A percentile compares a stretch with the other conserved stretches of the same genome.
These are phyloP conservation scores for Zaprionus capensis DNA, from an alignment of 1,140 invertebrate species.

Conservation along the genomic window DNA sequence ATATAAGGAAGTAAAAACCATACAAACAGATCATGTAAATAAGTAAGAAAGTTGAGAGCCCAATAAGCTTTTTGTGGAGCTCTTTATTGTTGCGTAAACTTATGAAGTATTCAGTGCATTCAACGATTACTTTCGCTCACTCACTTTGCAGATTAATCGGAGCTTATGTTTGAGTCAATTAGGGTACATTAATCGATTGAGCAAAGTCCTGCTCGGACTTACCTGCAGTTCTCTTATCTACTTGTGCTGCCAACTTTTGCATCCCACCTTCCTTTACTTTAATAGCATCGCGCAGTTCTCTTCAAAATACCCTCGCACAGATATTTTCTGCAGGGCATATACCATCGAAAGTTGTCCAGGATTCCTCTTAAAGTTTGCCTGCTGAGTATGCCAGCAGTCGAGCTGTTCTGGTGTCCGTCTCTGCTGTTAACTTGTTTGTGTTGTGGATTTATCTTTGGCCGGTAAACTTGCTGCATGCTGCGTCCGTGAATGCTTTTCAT, in stretches of 20 bases:
- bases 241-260: background rate
- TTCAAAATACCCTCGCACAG: background rate
- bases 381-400: conserved; percentile 1
- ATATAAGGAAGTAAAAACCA: too few relatives aligned
- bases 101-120: background rate
- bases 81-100: background rate
- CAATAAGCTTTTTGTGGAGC: background rate
- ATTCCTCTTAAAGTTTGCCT: background rate
- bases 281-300: background rate
- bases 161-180: background rate
- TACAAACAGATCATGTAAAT: too few relatives aligned
- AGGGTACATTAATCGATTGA: background rate
- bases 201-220: background rate
- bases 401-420: background rate
- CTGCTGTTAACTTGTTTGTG: conserved; percentile 7
- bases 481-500: conserved; percentile 13
- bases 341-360: background rate
- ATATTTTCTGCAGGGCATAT: background rate
- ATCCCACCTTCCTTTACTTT: background rate
- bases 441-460: conserved; percentile 21
- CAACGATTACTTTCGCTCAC: background rate
- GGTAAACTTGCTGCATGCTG: conserved; percentile 19
- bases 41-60: too few relatives aligned
- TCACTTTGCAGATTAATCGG: background rate
- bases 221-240: background rate